phyloP scores from a whole-genome alignment of 2,797 vertebrate genomes.

The Philypnodon macrostomus region DNA sequence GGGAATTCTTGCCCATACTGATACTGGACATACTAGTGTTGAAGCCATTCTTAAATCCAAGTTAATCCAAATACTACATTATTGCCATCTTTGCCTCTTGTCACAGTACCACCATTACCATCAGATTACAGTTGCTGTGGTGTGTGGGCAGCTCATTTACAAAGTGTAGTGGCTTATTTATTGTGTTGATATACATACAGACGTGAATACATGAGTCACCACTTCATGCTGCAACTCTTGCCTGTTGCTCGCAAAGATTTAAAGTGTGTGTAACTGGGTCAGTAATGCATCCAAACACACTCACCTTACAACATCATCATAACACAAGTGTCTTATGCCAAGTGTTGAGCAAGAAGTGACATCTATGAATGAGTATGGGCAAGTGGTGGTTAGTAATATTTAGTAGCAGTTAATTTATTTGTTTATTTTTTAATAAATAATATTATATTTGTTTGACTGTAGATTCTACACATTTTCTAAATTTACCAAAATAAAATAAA shows the following conservation, averaged over 20 bases:
- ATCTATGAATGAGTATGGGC: constrained; percentile 26
- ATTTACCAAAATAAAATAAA: no score
- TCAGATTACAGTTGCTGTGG: constrained; percentile 19
- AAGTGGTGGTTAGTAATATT: no score
- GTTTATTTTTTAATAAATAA: no score
- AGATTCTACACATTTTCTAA: no score
- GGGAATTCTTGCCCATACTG: no score
- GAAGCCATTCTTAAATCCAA: no score
- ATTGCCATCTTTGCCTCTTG: no score
- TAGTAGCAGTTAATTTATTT: no score
- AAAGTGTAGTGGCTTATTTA: constrained; percentile 19
- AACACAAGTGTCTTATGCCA: not conserved
- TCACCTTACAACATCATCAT: constrained; percentile 4
- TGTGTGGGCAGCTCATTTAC: constrained; percentile 38
- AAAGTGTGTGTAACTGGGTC: constrained; percentile 33
- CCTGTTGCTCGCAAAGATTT: constrained; percentile 25
- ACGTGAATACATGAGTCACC: constrained; percentile 43
- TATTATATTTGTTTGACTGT: no score
- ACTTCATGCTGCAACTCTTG: constrained; percentile 15
- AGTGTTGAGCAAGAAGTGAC: not conserved
- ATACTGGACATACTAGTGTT: no score
- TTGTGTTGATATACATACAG: constrained; percentile 22
- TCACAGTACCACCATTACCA: constrained; percentile 15
- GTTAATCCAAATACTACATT: no score
- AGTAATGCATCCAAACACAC: constrained; percentile 23